Base-by-base conservation (phyloP, 2,113 vertebrate species). In the Ancistrus triradiatus region DNA sequence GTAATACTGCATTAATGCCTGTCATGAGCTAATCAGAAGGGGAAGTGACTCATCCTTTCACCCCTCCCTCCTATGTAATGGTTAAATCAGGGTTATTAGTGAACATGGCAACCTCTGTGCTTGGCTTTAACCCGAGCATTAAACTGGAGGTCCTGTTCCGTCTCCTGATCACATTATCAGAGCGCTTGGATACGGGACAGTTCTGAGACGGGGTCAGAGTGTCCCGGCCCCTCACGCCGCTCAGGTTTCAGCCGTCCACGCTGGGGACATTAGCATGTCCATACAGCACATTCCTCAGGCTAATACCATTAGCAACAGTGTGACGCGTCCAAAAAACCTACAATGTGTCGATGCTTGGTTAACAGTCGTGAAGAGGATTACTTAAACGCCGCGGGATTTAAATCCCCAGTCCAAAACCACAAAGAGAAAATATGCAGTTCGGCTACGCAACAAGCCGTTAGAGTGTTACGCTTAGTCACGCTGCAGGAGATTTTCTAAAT, bases 301-400 rank as follows among this genome's bases (percentile, higher is more conserved):
- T 82, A 84, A 88, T 75, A 66, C 31, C 79, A 87, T 87, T 84
- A 83, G 63, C 70, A 85, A 86, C 81, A 81, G 61, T 63, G 56
- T 59, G 68, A 67, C 74, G 68, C 49, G 59, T 46, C 7, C 3
- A 31, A 31, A n/a, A n/a, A 4, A 76, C 57, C 70, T 65, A 58
- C 40, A 48, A 65, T 6, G 49, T 73, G 80, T 79, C 81, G 80
- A 84, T 81, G 77, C 63, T 56, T 63, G 73, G 62, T 66, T 71
- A 78, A 63, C 64, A 71, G 58, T 6, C 53, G 51, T 52, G 27
- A 68, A 18, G 48, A 1, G 38, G 17, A 44, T 24, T 27, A 38
- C 27, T 63, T 42, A 27, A 42, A 38, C 28, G 21, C 25, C 53
- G 11, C 17, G 27, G 22, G 17, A 11, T 47, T n/a, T 35, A 37